Evolutionary conservation across 1,140 invertebrate species (phyloP).

Genomic region (Caenorhabditis briggsae): DNA sequence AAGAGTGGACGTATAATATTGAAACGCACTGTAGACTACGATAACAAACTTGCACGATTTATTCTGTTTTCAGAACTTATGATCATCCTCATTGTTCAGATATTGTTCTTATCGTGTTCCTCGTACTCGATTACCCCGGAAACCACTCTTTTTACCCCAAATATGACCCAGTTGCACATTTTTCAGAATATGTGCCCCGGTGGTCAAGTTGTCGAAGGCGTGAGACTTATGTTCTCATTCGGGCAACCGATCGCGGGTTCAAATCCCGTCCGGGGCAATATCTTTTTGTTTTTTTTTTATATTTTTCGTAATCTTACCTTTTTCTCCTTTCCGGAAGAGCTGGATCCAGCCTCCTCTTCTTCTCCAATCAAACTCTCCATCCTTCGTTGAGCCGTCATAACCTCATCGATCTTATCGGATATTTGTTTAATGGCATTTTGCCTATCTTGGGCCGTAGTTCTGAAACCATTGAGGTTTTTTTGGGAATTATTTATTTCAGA

Average conservation of each 20-base stretch:
- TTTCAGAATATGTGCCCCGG: conserved; percentile 3
- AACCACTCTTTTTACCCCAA: too few species aligned
- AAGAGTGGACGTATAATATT: too few species aligned
- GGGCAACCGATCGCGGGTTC: too few species aligned
- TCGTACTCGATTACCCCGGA: too few species aligned
- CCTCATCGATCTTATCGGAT: conserved; percentile 32
- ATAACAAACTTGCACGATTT: too few species aligned
- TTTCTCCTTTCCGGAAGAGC: conserved; percentile 16
- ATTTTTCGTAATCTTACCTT: not conserved
- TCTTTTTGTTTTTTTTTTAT: too few species aligned
- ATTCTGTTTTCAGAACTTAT: too few species aligned
- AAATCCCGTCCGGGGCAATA: too few species aligned
- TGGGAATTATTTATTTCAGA: not conserved
- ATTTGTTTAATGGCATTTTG: conserved; percentile 32
- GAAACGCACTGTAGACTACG: too few species aligned
- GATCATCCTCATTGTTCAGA: too few species aligned
- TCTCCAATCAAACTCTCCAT: conserved; percentile 27
- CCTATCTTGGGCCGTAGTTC: conserved; percentile 10
- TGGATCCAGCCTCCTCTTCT: conserved; percentile 25
- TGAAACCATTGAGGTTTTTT: not conserved
- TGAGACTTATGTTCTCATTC: conserved; percentile 27
- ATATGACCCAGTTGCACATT: not conserved
- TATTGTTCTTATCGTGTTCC: too few species aligned
- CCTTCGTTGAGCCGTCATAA: conserved; percentile 11
- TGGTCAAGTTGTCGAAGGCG: conserved; percentile 18